A percentile compares a stretch with the other conserved stretches of the same genome.
Evolutionary conservation across 2,888 invertebrate genomes (phyloP).

Genomic region (Pterostichus madidus): DNA sequence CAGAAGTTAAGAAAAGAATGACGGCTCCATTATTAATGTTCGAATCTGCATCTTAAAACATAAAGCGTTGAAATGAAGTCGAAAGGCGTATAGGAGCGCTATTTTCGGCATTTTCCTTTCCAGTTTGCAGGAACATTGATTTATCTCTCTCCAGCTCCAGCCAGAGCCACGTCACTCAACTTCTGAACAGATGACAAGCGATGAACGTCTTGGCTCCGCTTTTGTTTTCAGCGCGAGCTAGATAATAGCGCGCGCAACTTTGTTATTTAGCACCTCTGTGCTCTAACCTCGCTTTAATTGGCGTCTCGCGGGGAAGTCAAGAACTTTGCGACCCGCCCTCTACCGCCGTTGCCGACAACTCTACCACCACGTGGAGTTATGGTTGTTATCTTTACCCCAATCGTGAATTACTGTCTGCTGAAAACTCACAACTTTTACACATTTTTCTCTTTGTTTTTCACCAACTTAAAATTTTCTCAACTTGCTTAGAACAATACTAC

Average conservation of each 20-base stretch:
- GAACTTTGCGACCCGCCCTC: no score
- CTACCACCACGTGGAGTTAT: background rate
- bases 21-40: slow-evolving; percentile 51
- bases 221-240: background rate
- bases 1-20: slow-evolving; percentile 48
- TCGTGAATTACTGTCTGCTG: background rate
- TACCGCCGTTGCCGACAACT: no score
- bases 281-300: slow-evolving; percentile 38
- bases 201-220: slow-evolving; percentile 15
- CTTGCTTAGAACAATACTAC: no score
- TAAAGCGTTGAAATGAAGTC: slow-evolving; percentile 46
- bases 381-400: slow-evolving; percentile 3
- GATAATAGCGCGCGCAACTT: slow-evolving; percentile 19
- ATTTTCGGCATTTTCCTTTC: slow-evolving; percentile 10
- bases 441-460: background rate
- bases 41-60: slow-evolving; percentile 42
- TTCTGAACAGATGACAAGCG: slow-evolving; percentile 12
- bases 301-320: background rate
- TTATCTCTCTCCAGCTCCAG: slow-evolving; percentile 13
- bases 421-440: background rate
- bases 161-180: background rate
- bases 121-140: slow-evolving; percentile 33
- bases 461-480: no score
- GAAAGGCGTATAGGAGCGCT: slow-evolving; percentile 19
- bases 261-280: slow-evolving; percentile 43